Percentiles rank a stretch among this genome's conserved stretches.
Conservation (phyloP, 2,797 vertebrate species). For the Sebastes elongatus region DNA sequence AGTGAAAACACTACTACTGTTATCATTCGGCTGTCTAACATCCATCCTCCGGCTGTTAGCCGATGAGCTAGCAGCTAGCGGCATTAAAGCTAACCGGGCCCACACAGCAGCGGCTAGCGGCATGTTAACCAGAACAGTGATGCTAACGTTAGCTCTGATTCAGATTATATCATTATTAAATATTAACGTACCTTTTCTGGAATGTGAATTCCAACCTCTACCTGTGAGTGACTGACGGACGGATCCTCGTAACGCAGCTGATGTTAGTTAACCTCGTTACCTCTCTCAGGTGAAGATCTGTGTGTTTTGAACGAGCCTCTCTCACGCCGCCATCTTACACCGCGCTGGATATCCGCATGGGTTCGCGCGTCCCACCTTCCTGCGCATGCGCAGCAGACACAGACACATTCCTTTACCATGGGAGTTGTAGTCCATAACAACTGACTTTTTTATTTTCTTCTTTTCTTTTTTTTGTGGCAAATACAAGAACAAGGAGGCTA, state of each 20-base stretch:
- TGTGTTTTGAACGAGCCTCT: constrained; percentile 45
- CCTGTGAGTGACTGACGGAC: background rate
- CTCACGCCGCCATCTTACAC: constrained; percentile 84
- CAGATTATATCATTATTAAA: no score
- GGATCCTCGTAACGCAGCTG: background rate
- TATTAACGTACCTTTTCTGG: constrained; percentile 35
- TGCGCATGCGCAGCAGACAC: constrained; percentile 38
- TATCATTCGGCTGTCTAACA: background rate
- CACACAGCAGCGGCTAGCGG: background rate
- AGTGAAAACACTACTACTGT: background rate
- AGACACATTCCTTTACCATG: accelerated
- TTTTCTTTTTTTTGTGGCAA: no score
- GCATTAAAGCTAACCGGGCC: constrained; percentile 21
- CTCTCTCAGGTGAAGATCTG: background rate
- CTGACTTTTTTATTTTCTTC: no score
- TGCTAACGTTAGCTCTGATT: constrained; percentile 14
- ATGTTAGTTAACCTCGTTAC: background rate
- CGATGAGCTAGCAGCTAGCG: background rate
- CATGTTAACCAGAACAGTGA: background rate
- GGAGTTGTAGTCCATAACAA: constrained; percentile 63
- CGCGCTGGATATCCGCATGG: constrained; percentile 68
- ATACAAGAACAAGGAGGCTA: no score
- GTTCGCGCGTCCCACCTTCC: constrained; percentile 39
- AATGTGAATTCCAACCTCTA: background rate
- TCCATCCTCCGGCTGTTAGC: background rate